Evolutionary conservation across 2,888 invertebrate species (phyloP), one percentile per base, ranked within the genome.

Genomic region (Lepidochitona cinerea): DNA sequence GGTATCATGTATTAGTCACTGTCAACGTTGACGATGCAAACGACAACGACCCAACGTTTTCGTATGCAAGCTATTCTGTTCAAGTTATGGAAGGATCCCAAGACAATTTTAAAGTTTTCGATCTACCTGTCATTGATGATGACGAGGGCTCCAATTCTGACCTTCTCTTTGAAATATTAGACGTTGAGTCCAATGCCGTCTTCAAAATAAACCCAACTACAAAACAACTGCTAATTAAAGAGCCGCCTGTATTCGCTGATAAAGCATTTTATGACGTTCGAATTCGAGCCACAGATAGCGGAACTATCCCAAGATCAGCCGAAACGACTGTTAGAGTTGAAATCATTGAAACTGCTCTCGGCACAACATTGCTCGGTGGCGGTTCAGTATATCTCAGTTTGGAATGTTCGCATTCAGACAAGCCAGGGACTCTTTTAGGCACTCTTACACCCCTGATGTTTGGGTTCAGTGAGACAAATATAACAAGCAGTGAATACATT

Each of bases 1-100:
- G 52, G 35, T 69, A 41, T 29, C 52, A 41, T 9, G 23, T 52
- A 3, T n/a, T 29, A 35, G 52, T 52, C 3, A 69, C 29, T 26
- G 52, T 69, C 4, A 69, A 52, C 14, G 69, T 69, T 14, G 36
- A 41, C 29, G 69, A 69, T 36, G 69, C n/a, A 14, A 69, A 69
- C 35, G 69, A 69, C 69, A 29, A 69, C 52, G 53, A 32, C 18
- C 69, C 69, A 4, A n/a, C 33, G 12, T 69, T 41, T 33, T n/a
- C 52, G 7, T n/a, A 32, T 2, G 14, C 4, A 3, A 23, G n/a
- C 18, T 69, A 52, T 53, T 53, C 69, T 1, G 69, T 32, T 32
- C 23, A 29, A 23, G 35, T 33, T 9, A 18, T 36, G 66, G 69
- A 69, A 52, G 69, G 52, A 9, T 49, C 69, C 26, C 59, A 23